A percentile compares a stretch with the other conserved stretches of the same genome.
Evolutionary conservation across 2,113 vertebrate genomes (phyloP).

Genomic region (Aptenodytes patagonicus): DNA sequence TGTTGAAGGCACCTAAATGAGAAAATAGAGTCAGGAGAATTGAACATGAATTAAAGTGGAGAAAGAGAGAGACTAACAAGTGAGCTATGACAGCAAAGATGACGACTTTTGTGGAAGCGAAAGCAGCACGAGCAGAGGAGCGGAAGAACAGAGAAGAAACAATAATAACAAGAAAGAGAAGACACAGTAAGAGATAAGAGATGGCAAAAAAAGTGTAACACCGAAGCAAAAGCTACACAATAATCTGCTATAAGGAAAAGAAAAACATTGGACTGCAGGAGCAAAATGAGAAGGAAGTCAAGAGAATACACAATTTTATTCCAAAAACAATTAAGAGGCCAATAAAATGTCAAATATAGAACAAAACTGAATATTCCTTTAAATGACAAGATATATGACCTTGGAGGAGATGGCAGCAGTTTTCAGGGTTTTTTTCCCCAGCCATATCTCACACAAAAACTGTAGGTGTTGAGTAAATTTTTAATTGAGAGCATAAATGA

Average conservation of each 20-base stretch:
- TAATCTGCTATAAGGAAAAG: background rate
- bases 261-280: background rate
- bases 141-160: background rate
- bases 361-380: background rate
- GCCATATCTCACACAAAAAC: background rate
- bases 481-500: slow-evolving; percentile 36
- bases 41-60: background rate
- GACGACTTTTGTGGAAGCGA: background rate
- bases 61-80: background rate
- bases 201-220: background rate
- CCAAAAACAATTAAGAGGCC: background rate
- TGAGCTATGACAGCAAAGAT: background rate
- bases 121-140: background rate
- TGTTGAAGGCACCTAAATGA: background rate
- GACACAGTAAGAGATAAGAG: background rate
- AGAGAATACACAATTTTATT: background rate
- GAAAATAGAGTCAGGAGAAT: background rate
- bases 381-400: background rate
- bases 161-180: background rate
- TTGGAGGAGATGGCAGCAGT: background rate
- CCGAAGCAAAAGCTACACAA: background rate
- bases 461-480: slow-evolving; percentile 23
- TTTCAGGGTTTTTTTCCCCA: background rate
- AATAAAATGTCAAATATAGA: background rate
- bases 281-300: background rate